Base-by-base conservation (phyloP, 2,797 vertebrate species). In the Benthosema pterotum region DNA sequence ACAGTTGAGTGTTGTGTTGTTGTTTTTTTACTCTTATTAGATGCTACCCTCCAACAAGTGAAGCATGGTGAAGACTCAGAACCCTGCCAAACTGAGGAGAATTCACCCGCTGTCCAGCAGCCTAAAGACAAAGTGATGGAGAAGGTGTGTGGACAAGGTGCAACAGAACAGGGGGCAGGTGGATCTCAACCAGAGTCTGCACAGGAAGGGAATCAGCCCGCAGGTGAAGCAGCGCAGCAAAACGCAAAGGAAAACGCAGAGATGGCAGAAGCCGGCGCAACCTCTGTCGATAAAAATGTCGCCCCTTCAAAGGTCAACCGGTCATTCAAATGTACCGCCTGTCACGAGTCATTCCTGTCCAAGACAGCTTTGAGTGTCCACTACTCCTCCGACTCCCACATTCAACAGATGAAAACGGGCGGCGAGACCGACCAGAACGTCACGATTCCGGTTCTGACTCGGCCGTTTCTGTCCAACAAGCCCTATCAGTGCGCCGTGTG, bases 401-500 rank as follows among this genome's bases (percentile, higher is more conserved):
- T 96, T 70, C 95, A 96, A 79, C 94, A 93, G 83, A 95, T 97
- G 93, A 95, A 92, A 71, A 94, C 92, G 58, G 92, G 91, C 57
- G 78, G 72, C 13, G 90, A 93, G 58, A 75, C 42, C 38, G 85
- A 88, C 28, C 78, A 75, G 28, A 9, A 68, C 28, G 28, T 77
- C 38, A 60, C 77, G 1, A 67, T 82, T 55, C 85, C 86, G 46
- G 63, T 81, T 64, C 61, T 83, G 49, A 65, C 88, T 75, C 88
- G 91, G 74, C 92, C 91, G 54, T 94, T 87, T 69, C 70, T 91
- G 71, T 91, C 92, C 54, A 92, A 94, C 87, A 97, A 97, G 86
- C 96, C 95, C 58, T 97, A 96, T 81, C 94, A 96, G 87, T 97
- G 95, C 83, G 93, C 94, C 0, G 83, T 94, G 45, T 97, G 95